phyloP scores from a whole-genome alignment of 2,888 invertebrate genomes.

The Branchipolynoe longqiensis region DNA sequence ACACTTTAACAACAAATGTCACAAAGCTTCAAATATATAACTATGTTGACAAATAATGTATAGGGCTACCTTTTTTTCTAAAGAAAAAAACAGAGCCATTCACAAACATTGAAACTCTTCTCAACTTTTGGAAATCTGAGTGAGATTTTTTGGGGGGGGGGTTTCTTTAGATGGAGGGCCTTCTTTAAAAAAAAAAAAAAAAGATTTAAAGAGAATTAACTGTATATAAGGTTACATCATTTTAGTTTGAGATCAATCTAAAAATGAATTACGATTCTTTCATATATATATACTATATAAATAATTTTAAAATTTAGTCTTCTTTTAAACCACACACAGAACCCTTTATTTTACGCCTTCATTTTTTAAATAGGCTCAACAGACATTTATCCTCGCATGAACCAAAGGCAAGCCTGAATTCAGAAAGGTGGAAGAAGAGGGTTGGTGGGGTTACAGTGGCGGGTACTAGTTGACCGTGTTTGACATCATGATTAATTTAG shows the following conservation, averaged over 20 bases:
- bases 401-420: neutral
- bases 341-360: too few species aligned
- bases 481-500: neutral
- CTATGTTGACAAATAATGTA: conserved; percentile 27
- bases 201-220: neutral
- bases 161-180: neutral
- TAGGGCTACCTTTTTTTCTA: neutral
- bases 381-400: neutral
- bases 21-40: conserved; percentile 25
- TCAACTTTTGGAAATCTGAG: neutral
- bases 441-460: too few species aligned
- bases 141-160: neutral
- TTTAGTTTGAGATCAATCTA: conserved; percentile 28
- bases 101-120: too few species aligned
- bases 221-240: neutral
- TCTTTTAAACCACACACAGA: neutral
- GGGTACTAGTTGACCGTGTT: too few species aligned
- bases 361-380: neutral
- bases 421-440: neutral
- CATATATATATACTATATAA: neutral
- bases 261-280: neutral
- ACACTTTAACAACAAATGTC: neutral
- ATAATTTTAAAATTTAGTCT: neutral
- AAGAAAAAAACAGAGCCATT: neutral
- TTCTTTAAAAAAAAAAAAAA: neutral